A percentile compares a stretch with the other conserved stretches of the same genome.
phyloP scores from a whole-genome alignment of 1,140 invertebrate species.

The Araneus ventricosus region DNA sequence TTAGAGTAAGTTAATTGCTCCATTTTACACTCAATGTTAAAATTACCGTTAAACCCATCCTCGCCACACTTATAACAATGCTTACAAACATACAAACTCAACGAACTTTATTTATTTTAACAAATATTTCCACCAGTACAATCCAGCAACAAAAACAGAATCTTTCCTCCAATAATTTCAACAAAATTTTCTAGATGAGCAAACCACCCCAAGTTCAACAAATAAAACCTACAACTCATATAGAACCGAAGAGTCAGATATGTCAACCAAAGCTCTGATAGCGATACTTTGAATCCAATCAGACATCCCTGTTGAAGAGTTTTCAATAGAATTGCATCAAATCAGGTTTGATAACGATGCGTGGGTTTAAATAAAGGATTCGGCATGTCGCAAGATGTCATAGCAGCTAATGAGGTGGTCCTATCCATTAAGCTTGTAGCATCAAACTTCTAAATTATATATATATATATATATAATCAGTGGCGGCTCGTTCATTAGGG shows the following conservation, averaged over 20 bases:
- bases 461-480: too few relatives aligned
- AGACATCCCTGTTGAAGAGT: background rate
- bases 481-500: too few relatives aligned
- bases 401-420: background rate
- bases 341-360: background rate
- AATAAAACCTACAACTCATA: background rate
- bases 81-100: background rate
- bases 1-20: too few relatives aligned
- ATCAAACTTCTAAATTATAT: background rate
- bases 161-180: too few relatives aligned
- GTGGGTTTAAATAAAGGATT: background rate
- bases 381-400: background rate
- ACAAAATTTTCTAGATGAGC: background rate
- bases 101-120: background rate
- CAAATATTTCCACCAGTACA: background rate
- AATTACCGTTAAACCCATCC: too few relatives aligned
- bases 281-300: background rate
- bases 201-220: background rate
- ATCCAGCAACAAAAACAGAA: background rate
- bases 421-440: background rate
- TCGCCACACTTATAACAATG: too few relatives aligned
- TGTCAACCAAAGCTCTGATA: background rate
- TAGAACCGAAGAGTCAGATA: background rate
- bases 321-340: constrained; percentile 9
- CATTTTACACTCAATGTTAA: too few relatives aligned